Evolutionary conservation across 2,113 vertebrate genomes (phyloP).

Genomic region (Thamnophis sirtalis): DNA sequence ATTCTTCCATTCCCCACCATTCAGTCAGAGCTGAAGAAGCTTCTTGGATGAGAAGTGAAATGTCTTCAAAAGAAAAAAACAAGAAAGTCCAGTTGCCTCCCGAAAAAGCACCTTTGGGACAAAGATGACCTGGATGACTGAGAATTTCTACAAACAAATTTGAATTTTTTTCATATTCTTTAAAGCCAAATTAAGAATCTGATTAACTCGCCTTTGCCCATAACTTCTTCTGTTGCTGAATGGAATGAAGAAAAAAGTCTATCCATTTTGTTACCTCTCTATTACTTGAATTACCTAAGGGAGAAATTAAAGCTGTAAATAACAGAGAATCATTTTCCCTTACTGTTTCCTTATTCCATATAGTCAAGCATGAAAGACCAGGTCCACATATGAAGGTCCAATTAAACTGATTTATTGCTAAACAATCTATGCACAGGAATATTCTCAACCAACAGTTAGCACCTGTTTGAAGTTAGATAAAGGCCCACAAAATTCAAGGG

Average conservation of each 20-base stretch:
- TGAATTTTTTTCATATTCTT: neutral
- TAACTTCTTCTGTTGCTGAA: neutral
- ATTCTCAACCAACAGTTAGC: neutral
- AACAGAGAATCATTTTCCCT: too few relatives aligned
- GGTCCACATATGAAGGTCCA: neutral
- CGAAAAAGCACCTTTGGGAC: too few relatives aligned
- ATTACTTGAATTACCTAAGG: neutral
- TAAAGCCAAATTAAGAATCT: slow-evolving; percentile 8
- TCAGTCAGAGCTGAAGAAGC: too few relatives aligned
- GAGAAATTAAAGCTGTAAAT: neutral
- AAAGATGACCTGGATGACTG: too few relatives aligned
- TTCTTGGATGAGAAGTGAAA: too few relatives aligned
- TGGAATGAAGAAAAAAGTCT: neutral
- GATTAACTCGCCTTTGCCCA: neutral
- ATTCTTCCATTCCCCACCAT: too few relatives aligned
- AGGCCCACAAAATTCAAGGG: neutral
- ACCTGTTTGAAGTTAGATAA: neutral
- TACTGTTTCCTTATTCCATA: neutral
- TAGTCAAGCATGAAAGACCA: neutral
- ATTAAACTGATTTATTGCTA: neutral
- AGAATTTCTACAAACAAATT: too few relatives aligned
- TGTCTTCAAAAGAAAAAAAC: too few relatives aligned
- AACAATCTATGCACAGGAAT: neutral
- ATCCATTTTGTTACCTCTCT: neutral
- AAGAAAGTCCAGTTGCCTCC: too few relatives aligned